Base-by-base conservation (phyloP, 2,113 vertebrate genomes). In the Catharus fuscescens region DNA sequence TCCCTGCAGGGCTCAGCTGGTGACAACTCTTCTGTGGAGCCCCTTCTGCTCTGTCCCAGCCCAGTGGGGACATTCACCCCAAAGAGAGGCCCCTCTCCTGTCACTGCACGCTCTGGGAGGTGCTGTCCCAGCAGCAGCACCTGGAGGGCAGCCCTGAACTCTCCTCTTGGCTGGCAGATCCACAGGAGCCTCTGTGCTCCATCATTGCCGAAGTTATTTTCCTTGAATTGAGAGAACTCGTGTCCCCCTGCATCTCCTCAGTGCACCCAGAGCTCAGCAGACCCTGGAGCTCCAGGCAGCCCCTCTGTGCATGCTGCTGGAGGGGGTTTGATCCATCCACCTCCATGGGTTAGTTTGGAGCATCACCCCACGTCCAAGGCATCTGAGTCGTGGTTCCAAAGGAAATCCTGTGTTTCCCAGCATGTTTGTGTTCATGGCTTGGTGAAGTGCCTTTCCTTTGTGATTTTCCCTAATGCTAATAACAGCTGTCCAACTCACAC, bases 201-300 rank as follows among this genome's bases (percentile, higher is more conserved):
- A 0, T 14, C 36, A n/a, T 54, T 67, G 57, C 80, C 50, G 3
- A 20, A 12, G 79, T 45, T 59, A 5, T 85, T 96, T 96, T 97
- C 96, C 97, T 96, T 97, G 96, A 97, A 96, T 34, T 97, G 95
- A 95, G 77, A 90, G 83, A 62, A 94, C 40, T 62, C 42, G 10
- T 50, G 52, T 40, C 21, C 60, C 70, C 14, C 62, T 71, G 19
- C 48, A 3, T 28, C 86, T 66, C 76, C 31, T 52, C 34, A 28
- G 53, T 18, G 24, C 29, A 5, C 7, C 9, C 26, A 3, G 5
- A 18, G 91, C 5, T 4, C 40, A 40, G 82, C 36, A 38, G 42
- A 18, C 6, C 42, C 45, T 7, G 15, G 6, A n/a, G 23, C 65
- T 50, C 42, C 78, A 7, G 12, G 9, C 62, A 50, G 77, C 57